These are phyloP conservation scores for Takifugu rubripes DNA, from an alignment of 2,797 vertebrate species.

Conservation along the genomic window DNA sequence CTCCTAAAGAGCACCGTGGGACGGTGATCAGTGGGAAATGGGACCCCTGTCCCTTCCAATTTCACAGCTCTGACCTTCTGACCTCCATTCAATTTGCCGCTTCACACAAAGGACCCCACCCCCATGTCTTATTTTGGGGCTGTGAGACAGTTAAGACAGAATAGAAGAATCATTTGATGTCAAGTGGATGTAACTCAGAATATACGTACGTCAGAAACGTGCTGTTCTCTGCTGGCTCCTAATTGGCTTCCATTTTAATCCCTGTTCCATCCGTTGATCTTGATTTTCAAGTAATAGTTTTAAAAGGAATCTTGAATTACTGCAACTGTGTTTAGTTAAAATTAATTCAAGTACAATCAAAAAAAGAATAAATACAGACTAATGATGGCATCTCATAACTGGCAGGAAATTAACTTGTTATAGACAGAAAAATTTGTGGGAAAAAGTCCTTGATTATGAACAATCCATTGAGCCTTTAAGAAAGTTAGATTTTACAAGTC, in stretches of 20 bases:
- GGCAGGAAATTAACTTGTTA: background rate
- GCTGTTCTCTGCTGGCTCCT: too few relatives aligned
- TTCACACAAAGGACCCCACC: slow-evolving; percentile 28
- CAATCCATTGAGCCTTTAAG: background rate
- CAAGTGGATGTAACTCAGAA: too few relatives aligned
- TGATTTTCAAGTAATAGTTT: too few relatives aligned
- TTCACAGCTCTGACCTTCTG: slow-evolving; percentile 58
- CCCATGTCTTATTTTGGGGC: slow-evolving; percentile 26
- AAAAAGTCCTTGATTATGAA: background rate
- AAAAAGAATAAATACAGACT: background rate
- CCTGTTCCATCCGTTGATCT: too few relatives aligned
- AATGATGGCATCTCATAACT: background rate
- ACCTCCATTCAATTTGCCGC: slow-evolving; percentile 42
- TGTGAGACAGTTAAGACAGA: background rate
- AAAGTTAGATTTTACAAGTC: background rate
- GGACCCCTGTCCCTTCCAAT: slow-evolving; percentile 48
- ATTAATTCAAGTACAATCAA: too few relatives aligned
- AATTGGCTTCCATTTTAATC: too few relatives aligned
- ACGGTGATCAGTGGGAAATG: slow-evolving; percentile 52
- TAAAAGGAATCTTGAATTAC: too few relatives aligned
- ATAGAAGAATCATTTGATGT: too few relatives aligned
- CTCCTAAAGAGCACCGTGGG: slow-evolving; percentile 14
- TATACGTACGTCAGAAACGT: too few relatives aligned
- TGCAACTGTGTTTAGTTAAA: too few relatives aligned
- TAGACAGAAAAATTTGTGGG: background rate